Percentiles rank a stretch among this genome's conserved stretches.
Conservation (phyloP, 2,113 vertebrate genomes). For the Tretioscincus oriximinensis region DNA sequence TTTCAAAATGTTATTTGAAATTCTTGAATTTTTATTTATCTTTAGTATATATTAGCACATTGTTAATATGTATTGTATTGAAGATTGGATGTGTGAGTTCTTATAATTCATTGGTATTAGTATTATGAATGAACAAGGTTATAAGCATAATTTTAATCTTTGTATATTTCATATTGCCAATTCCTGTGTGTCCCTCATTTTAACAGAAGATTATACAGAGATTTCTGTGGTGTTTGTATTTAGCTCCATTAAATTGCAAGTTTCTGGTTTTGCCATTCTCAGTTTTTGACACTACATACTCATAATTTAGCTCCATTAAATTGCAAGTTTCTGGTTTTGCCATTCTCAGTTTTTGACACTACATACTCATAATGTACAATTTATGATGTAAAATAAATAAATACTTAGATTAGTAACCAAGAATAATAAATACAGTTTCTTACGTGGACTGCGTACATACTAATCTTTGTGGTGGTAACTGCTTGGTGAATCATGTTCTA, state of each 20-base stretch:
- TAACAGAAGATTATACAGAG: neutral
- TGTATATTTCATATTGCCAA: neutral
- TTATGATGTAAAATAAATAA: neutral
- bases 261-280: too few relatives aligned
- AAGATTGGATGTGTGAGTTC: neutral
- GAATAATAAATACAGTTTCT: neutral
- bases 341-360: neutral
- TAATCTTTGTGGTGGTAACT: neutral
- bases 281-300: neutral
- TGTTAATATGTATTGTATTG: neutral
- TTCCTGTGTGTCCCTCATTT: neutral
- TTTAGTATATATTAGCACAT: neutral
- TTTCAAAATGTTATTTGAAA: neutral
- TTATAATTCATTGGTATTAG: neutral
- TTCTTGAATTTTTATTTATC: neutral
- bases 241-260: neutral
- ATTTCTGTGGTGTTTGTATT: neutral
- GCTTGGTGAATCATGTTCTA: neutral
- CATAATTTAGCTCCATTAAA: neutral
- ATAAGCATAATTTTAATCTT: neutral
- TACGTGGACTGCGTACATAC: rapidly evolving
- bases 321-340: neutral
- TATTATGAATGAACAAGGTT: neutral
- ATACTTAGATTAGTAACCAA: neutral
- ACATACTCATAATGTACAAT: neutral